Percentiles rank a stretch among this genome's conserved stretches.
These are phyloP conservation scores for Lycia hirtaria DNA, from an alignment of 2,888 invertebrate genomes.

Conservation along the genomic window DNA sequence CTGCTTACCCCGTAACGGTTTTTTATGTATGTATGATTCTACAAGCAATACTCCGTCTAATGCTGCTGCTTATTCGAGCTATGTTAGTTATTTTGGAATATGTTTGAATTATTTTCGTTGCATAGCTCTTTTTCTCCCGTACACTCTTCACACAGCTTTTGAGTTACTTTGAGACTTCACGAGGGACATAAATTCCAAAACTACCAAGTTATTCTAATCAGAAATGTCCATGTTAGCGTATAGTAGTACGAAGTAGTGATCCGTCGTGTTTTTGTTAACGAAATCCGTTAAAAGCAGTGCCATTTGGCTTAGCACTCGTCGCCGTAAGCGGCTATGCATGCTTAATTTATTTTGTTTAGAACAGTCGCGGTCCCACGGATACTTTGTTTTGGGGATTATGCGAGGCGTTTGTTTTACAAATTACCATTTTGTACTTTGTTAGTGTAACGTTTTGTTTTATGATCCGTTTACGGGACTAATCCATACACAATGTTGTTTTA, in stretches of 20 bases:
- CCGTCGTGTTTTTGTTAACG: conserved; percentile 16
- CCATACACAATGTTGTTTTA: neutral
- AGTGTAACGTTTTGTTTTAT: conserved; percentile 9
- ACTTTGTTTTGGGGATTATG: conserved; percentile 27
- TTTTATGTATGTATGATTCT: too few species aligned
- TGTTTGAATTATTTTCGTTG: too few species aligned
- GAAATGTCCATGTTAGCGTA: too few species aligned
- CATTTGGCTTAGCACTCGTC: conserved; percentile 39
- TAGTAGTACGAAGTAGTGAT: conserved; percentile 5
- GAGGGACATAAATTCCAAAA: too few species aligned
- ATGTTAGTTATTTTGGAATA: too few species aligned
- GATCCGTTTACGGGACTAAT: neutral
- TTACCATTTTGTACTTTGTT: conserved; percentile 8
- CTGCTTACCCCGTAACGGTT: too few species aligned
- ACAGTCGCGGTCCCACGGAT: conserved; percentile 20
- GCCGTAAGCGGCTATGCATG: conserved; percentile 41
- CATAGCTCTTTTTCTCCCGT: too few species aligned
- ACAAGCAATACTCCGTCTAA: too few species aligned
- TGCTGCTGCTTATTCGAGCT: too few species aligned
- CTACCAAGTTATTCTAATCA: too few species aligned
- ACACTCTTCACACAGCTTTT: too few species aligned
- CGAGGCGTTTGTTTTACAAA: conserved; percentile 19
- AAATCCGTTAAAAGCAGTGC: conserved; percentile 41
- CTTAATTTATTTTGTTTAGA: conserved; percentile 39
- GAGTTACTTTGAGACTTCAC: too few species aligned